Evolutionary conservation across 2,888 invertebrate genomes (phyloP), one percentile per base, ranked within the genome.

Genomic region (Mayetiola destructor): DNA sequence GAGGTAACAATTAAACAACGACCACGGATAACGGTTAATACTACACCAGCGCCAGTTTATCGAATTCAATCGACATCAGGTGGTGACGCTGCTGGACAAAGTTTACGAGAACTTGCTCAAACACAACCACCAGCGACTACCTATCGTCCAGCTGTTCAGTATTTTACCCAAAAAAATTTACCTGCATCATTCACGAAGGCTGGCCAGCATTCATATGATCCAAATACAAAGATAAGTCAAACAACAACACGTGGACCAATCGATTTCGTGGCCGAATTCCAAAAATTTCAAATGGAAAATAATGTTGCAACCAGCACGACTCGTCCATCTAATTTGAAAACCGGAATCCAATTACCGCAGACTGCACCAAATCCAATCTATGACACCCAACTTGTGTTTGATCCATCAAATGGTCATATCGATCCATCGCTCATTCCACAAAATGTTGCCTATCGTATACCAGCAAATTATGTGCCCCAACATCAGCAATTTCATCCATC

Each of bases 371-470:
- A 81, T 62, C 84, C 85, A 59, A 77, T 86, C 57, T 88, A 87
- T 70, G 84, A 85, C 55, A 85, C 86, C 21, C 85, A 87, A 66
- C 73, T 88, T 30, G 78, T 87, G 0, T 88, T 78, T 69, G 87
- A 88, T 69, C 87, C 86, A 20, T 69, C 79, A 32, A 81, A 82
- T 63, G 87, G 87, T 55, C 81, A 83, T 64, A 88, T 88, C 75
- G 83, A 86, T 66, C 85, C 84, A 29, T 84, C 86, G 63, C 73
- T 86, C 40, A 86, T 80, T 74, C 88, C 88, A 69, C 77, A 80
- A 18, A 39, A 39, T 18, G 32, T 53, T 3, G 48, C 48, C n/a
- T 48, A 48, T 20, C 72, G 87, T 56, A 86, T 87, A 23, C 84
- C 84, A 70, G 80, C 80, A 48, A 78, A 80, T 61, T 84, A 83